phyloP scores from a whole-genome alignment of 2,113 vertebrate species.

The Syngnathus floridae region DNA sequence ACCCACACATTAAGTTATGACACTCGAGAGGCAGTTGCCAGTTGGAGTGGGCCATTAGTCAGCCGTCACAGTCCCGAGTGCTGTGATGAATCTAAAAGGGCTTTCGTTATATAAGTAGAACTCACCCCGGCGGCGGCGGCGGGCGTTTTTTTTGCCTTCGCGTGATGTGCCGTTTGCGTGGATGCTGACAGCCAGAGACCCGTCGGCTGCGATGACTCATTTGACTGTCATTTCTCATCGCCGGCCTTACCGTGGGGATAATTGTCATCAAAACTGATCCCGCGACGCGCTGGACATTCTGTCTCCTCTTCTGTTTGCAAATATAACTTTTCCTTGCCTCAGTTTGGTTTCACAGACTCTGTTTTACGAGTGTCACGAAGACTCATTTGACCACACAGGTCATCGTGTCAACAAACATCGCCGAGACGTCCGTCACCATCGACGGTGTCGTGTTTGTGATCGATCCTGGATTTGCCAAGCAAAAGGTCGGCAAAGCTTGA shows the following conservation, averaged over 20 bases:
- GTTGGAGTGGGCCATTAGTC: constrained; percentile 22
- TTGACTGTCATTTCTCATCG: constrained; percentile 51
- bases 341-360: background rate
- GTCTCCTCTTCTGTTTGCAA: constrained; percentile 7
- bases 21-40: constrained; percentile 29
- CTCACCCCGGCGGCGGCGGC: constrained; percentile 27
- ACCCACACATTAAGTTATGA: constrained; percentile 23
- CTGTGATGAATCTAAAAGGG: constrained; percentile 30
- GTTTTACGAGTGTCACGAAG: background rate
- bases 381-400: constrained; percentile 73
- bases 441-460: constrained; percentile 98
- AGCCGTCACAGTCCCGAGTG: constrained; percentile 14
- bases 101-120: constrained; percentile 33
- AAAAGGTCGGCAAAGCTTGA: constrained; percentile 77
- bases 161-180: constrained; percentile 41
- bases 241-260: constrained; percentile 40
- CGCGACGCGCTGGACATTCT: constrained; percentile 13
- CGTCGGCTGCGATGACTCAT: constrained; percentile 51
- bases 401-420: constrained; percentile 97
- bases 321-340: background rate
- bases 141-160: constrained; percentile 6
- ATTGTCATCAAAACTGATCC: constrained; percentile 39
- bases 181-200: constrained; percentile 46
- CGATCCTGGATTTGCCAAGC: constrained; percentile 98
- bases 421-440: constrained; percentile 96